These are phyloP conservation scores for Mesocricetus auratus DNA, from an alignment of 2,113 vertebrate species.

Conservation along the genomic window DNA sequence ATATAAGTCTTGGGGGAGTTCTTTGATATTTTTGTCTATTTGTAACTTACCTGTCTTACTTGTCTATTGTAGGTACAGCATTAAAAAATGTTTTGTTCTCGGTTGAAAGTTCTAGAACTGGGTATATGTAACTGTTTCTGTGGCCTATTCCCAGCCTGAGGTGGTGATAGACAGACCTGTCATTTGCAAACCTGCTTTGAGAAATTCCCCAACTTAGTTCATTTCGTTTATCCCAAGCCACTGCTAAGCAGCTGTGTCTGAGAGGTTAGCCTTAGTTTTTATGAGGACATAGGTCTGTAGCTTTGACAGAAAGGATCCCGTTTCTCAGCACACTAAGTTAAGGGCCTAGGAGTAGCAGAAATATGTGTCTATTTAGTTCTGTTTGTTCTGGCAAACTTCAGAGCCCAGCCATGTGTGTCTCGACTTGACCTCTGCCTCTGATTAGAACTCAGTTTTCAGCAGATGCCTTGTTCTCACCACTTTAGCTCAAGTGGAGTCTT, in stretches of 20 bases:
- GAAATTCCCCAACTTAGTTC: conserved; percentile 1
- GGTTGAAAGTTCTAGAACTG: not conserved
- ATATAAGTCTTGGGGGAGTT: not conserved
- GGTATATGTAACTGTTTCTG: not conserved
- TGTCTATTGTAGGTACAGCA: not conserved
- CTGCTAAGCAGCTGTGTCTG: conserved; percentile 50
- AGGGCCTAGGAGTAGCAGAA: conserved; percentile 49
- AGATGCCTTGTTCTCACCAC: conserved; percentile 19
- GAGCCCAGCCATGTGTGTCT: conserved; percentile 10
- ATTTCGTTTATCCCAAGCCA: conserved; percentile 65
- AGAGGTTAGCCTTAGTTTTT: conserved; percentile 35
- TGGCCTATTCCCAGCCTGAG: not conserved
- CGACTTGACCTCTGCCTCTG: not conserved
- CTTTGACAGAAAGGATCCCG: conserved; percentile 61
- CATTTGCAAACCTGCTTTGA: not conserved
- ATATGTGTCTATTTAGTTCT: conserved; percentile 71
- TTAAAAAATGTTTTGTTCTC: not conserved
- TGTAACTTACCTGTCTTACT: conserved; percentile 18
- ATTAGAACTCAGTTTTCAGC: conserved; percentile 32
- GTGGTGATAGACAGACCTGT: not conserved
- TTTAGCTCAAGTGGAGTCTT: not conserved
- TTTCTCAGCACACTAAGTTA: conserved; percentile 54
- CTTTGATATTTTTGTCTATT: conserved; percentile 8
- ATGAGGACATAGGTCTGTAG: not conserved
- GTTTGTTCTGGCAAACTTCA: conserved; percentile 66